Evolutionary conservation across 2,888 invertebrate species (phyloP), one percentile per base, ranked within the genome.

Genomic region (Boloria selene): DNA sequence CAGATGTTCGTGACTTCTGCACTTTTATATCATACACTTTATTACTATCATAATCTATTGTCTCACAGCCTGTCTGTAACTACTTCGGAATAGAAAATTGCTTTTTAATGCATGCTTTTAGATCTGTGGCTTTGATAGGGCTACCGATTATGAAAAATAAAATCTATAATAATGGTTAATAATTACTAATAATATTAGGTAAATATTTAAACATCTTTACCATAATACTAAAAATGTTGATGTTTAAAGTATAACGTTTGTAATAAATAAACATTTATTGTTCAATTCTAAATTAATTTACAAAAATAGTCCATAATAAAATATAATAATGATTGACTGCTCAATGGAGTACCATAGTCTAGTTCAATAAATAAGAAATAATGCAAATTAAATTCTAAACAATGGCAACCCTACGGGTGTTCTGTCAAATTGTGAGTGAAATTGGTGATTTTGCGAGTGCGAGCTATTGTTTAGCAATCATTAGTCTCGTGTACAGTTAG

Each of bases 351-450:
- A 7, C 16, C 50, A 50, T 13, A 14, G 45, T 26, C 56, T 45
- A 56, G 45, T 45, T 42, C 31, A 13, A 38, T 52, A 17, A 55
- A 63, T 56, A n/a, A 50, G 55, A 49, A 44, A 17, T 16, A 16
- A 26, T 16, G 10, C 10, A 54, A 13, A 38, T 44, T 22, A 13
- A 31, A 38, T 16, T n/a, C 13, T 53, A 38, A 18, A 49, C 14
- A 17, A 50, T 65, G 75, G 53, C 74, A 76, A 62, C 78, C 79
- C 78, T 79, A 63, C 60, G 31, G 52, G 7, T n/a, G 45, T 7
- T 51, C 73, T 76, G 70, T 77, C 77, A 80, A 79, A 78, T 78
- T 78, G 78, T 74, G 78, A 79, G 77, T 74, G 71, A 79, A 80
- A 78, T 76, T 76, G 76, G 75, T 75, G 68, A 71, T 69, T 70